These are phyloP conservation scores for Leptodactylus fallax DNA, from an alignment of 2,797 vertebrate species.

Conservation along the genomic window DNA sequence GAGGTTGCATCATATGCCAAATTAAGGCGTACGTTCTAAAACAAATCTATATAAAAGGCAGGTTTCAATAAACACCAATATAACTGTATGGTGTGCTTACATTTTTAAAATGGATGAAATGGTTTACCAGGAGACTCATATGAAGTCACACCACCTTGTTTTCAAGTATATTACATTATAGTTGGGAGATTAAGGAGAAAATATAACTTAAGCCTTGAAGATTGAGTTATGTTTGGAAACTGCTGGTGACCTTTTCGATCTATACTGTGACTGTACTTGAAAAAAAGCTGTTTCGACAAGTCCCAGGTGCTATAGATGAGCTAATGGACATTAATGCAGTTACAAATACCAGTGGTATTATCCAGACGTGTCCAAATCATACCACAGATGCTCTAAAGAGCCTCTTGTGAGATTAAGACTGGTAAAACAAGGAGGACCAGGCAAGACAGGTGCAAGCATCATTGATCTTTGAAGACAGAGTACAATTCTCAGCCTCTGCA, in stretches of 20 bases:
- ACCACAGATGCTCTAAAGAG: constrained; percentile 2
- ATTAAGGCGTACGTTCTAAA: no score
- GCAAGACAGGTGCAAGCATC: constrained; percentile 20
- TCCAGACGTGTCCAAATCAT: constrained; percentile 30
- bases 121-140: background rate
- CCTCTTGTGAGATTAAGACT: constrained; percentile 47
- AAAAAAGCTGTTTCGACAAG: constrained; percentile 38
- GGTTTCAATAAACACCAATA: no score
- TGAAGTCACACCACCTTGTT: background rate
- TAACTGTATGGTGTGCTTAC: background rate
- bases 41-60: no score
- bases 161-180: constrained; percentile 28
- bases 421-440: background rate
- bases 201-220: constrained; percentile 34
- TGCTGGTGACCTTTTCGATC: constrained; percentile 40
- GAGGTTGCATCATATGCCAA: no score
- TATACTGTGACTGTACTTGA: constrained; percentile 31
- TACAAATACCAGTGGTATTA: constrained; percentile 39
- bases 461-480: constrained; percentile 18
- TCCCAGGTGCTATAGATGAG: constrained; percentile 51
- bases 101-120: background rate
- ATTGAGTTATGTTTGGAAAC: constrained; percentile 40
- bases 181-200: constrained; percentile 20
- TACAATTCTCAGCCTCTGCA: background rate
- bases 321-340: constrained; percentile 57